Evolutionary conservation across 1,140 invertebrate species (phyloP).

Genomic region (Zelostemma sp.): DNA sequence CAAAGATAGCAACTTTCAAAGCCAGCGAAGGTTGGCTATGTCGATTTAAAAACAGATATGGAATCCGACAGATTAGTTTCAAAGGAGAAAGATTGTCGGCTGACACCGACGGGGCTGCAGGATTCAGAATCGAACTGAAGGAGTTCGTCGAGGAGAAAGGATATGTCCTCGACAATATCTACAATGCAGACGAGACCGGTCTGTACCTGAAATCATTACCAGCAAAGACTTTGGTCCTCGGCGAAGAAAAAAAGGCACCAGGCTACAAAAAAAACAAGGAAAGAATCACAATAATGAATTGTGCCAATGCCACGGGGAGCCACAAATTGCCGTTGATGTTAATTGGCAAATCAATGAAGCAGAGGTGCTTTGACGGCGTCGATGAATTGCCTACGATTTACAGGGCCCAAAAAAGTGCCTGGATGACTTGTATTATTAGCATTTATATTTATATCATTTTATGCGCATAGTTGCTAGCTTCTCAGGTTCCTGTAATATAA

Average conservation of each 20-base stretch:
- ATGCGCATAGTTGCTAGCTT: too few species aligned
- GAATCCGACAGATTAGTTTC: too few species aligned
- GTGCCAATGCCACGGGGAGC: slow-evolving; percentile 59
- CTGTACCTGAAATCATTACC: slow-evolving; percentile 60
- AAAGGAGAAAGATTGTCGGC: too few species aligned
- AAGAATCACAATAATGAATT: slow-evolving; percentile 53
- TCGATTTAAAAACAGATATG: too few species aligned
- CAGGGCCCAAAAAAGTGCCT: too few species aligned
- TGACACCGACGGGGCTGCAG: too few species aligned
- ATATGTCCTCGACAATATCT: slow-evolving; percentile 40
- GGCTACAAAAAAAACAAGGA: slow-evolving; percentile 59
- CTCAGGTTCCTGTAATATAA: too few species aligned
- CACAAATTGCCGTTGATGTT: slow-evolving; percentile 66
- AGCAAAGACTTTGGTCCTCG: slow-evolving; percentile 49
- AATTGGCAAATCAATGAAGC: slow-evolving; percentile 63
- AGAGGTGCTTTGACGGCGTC: slow-evolving; percentile 56
- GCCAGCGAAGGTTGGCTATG: too few species aligned
- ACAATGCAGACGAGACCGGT: slow-evolving; percentile 61
- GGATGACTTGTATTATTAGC: too few species aligned
- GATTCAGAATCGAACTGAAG: too few species aligned
- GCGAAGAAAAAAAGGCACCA: slow-evolving; percentile 54
- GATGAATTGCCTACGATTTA: not conserved
- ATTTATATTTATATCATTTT: too few species aligned
- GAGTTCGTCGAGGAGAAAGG: slow-evolving; percentile 16
- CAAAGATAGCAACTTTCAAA: too few species aligned